phyloP scores from a whole-genome alignment of 2,797 vertebrate genomes.

The Oophaga sylvatica region DNA sequence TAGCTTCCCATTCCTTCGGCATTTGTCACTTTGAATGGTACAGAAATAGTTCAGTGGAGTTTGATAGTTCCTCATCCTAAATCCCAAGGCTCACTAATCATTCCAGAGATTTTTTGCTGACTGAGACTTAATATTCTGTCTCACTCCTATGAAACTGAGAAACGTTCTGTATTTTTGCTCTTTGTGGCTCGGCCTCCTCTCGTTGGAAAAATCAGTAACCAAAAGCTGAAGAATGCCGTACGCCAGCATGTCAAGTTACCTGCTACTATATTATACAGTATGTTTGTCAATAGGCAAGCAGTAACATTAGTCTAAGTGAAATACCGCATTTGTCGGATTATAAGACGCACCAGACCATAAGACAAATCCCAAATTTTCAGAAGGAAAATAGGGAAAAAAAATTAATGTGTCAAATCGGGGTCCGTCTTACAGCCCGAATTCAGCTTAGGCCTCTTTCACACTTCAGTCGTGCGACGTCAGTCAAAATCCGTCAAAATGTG shows the following conservation, averaged over 20 bases:
- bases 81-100: not conserved
- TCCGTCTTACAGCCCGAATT: too few species aligned
- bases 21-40: not conserved
- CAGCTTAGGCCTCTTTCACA: too few species aligned
- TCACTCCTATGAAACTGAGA: not conserved
- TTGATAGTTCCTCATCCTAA: not conserved
- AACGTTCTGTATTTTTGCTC: not conserved
- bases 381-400: too few species aligned
- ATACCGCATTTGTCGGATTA: too few species aligned
- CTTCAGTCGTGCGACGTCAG: too few species aligned
- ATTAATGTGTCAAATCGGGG: too few species aligned
- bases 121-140: not conserved
- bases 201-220: conserved; percentile 7
- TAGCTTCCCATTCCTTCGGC: not conserved
- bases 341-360: too few species aligned
- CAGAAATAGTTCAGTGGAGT: not conserved
- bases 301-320: not conserved
- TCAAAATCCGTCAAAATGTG: too few species aligned
- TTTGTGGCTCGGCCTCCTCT: not conserved
- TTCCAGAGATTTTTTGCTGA: not conserved
- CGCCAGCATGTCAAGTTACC: not conserved
- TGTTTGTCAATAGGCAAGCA: not conserved
- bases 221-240: not conserved
- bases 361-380: too few species aligned
- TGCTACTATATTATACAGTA: not conserved